Base-by-base conservation (phyloP, 2,797 vertebrate genomes). In the Ptychadena robeensis region DNA sequence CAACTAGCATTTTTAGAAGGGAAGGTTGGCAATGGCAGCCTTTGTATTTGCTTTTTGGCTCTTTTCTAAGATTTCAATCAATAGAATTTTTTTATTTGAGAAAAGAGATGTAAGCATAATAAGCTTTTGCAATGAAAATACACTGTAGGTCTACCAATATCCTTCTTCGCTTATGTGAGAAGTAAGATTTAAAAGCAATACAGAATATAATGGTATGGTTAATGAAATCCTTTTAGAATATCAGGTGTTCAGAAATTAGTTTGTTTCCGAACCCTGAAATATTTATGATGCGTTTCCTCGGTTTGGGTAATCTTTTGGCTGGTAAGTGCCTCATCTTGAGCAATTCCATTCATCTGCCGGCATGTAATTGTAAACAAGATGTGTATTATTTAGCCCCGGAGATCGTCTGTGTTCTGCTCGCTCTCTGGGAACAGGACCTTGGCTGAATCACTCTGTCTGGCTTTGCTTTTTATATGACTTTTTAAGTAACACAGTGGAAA, bases 401-500 rank as follows among this genome's bases (percentile, higher is more conserved):
- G 40, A 48, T 57, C 38, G 37, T n/a, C 25, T 25, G 40, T 72
- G 59, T 59, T 69, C 18, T 79, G 44, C 48, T 59, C 30, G 15
- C 25, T 70, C 53, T 67, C 38, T 69, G 80, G 71, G 64, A 82
- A 82, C 71, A 40, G 28, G 59, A 57, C 63, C 38, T 73, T 67
- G 61, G 44, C 72, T 67, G 80, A 38, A 74, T 61, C 71, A 68
- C 30, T 35, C 31, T 75, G 40, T 67, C 65, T 82, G 80, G 72
- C 72, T 57, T 35, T 25, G 38, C 38, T 81, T 73, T 72, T 80
- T 71, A 63, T 44, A 66, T 74, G 10, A 53, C 40, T 81, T 81
- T 82, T 61, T 61, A 75, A 75, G 72, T 75, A 73, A 61, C 64
- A 28, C 48, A 76, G 48, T 75, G 72, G 72, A 70, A 73, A 57